These are phyloP conservation scores for Beaufortia kweichowensis DNA, from an alignment of 2,113 vertebrate species.

Conservation along the genomic window DNA sequence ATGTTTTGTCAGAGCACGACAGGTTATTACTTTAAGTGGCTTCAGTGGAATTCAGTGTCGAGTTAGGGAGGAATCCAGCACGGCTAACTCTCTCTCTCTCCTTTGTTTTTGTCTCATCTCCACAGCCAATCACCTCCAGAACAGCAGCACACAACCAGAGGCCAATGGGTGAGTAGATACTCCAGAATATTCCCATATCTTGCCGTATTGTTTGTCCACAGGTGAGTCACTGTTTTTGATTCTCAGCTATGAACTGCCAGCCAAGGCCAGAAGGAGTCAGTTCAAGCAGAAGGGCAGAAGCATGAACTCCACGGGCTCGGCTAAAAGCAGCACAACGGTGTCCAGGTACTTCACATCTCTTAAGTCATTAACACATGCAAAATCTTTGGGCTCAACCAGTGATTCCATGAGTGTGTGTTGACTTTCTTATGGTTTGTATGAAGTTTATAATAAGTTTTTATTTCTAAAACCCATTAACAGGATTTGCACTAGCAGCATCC, in stretches of 20 bases:
- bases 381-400: background rate
- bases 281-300: slow-evolving; percentile 90
- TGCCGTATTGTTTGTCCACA: background rate
- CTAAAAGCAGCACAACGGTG: slow-evolving; percentile 91
- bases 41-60: background rate
- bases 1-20: background rate
- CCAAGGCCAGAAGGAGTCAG: slow-evolving; percentile 85
- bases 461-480: no score
- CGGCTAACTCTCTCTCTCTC: background rate
- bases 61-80: background rate
- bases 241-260: slow-evolving; percentile 79
- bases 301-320: slow-evolving; percentile 97
- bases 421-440: background rate
- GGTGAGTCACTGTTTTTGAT: background rate
- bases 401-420: background rate
- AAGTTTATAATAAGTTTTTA: no score
- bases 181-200: background rate
- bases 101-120: slow-evolving; percentile 38
- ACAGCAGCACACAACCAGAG: slow-evolving; percentile 72
- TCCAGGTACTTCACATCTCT: slow-evolving; percentile 80
- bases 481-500: no score
- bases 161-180: slow-evolving; percentile 69
- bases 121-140: slow-evolving; percentile 83
- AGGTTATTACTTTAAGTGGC: background rate
- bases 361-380: background rate